Base-by-base conservation (phyloP, 1,140 invertebrate species). In the Sitobion miscanthi region DNA sequence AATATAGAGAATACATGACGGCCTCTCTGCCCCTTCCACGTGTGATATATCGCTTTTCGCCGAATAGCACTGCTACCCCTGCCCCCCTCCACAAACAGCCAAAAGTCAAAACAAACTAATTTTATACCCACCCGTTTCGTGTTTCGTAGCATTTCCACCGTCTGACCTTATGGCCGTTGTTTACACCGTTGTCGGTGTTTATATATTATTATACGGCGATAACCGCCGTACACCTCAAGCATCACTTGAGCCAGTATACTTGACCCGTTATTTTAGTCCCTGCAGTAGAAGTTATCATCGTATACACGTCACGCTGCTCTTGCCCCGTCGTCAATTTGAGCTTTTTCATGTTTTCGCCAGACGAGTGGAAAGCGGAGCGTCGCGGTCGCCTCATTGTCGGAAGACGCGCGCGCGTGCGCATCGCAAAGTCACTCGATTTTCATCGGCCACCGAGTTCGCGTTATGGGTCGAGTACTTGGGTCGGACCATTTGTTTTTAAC, bases 401-500 rank as follows among this genome's bases (percentile, higher is more conserved):
- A 77, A 77, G 62, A 69, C 30, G n/a, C n/a, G 30, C 62, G 14
- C 30, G 82, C 21, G 82, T 42, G 82, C 82, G 62, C n/a, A 0
- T 0, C 30, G n/a, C 30, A 1, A 77, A 85, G 83, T 42, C 83
- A 11, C 45, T 42, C 83, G 21, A 23, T 85, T 45, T 42, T 85
- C 38, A 42, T 23, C 35, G 38, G 23, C 38, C 8, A 45, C 42
- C 83, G 21, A 85, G 38, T 85, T 42, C 20, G 30, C n/a, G 62
- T 17, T 14, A 17, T 77, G 14, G 30, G 17, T 2, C 38, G 21
- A 38, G 35, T 23, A 42, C 21, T 23, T 38, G 23, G 62, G n/a
- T 77, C 62, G 62, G n/a, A n/a, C 14, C 30, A n/a, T 85, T 85
- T 45, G 83, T 85, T 85, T 85, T 45, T 85, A 85, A 85, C 35